Evolutionary conservation across 2,113 vertebrate genomes (phyloP).

Genomic region (Heteronetta atricapilla): DNA sequence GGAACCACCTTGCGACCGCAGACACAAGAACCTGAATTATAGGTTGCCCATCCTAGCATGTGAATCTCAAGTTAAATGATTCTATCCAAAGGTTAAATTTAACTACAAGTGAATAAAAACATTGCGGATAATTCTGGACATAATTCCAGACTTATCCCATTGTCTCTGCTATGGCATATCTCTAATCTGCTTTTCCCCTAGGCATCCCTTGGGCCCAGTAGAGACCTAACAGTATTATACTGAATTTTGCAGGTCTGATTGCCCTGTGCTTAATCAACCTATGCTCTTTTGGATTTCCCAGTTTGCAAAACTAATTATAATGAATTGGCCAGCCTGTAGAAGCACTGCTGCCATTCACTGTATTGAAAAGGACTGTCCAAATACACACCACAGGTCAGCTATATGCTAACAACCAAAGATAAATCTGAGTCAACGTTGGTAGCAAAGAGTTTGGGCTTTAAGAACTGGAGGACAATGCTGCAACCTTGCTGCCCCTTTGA

Average conservation of each 20-base stretch:
- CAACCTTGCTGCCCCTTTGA: neutral
- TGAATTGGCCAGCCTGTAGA: neutral
- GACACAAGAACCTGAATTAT: neutral
- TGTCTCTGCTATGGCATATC: neutral
- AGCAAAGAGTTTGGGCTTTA: neutral
- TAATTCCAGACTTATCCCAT: neutral
- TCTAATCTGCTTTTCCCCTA: neutral
- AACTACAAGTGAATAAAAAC: slow-evolving; percentile 16
- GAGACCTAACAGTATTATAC: neutral
- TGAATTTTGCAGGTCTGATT: neutral
- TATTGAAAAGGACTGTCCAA: neutral
- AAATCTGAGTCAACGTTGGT: slow-evolving; percentile 1
- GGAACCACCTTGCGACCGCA: neutral
- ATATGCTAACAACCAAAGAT: neutral
- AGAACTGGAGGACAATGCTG: neutral
- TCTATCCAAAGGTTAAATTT: neutral
- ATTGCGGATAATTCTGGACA: neutral
- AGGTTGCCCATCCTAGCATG: neutral
- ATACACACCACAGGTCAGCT: neutral
- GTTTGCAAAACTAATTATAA: slow-evolving; percentile 42
- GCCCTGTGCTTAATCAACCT: slow-evolving; percentile 31
- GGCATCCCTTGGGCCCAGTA: neutral
- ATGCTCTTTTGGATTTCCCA: slow-evolving; percentile 36
- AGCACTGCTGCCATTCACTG: neutral
- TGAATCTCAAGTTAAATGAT: neutral